A percentile compares a stretch with the other conserved stretches of the same genome.
phyloP scores from a whole-genome alignment of 2,113 vertebrate genomes.

The Tinamus guttatus region DNA sequence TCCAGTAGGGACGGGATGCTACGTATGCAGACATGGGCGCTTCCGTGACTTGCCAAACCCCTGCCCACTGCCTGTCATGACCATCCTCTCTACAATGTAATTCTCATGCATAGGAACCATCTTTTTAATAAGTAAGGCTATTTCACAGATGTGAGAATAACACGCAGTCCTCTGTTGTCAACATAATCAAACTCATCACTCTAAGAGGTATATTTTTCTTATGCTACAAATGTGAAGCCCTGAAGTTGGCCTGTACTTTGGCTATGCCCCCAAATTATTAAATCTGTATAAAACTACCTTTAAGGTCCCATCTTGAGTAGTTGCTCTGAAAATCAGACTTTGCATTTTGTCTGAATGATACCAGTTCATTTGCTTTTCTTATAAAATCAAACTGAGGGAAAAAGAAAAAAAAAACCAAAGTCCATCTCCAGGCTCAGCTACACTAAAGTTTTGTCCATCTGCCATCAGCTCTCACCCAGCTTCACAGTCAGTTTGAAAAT shows the following conservation, averaged over 20 bases:
- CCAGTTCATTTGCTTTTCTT: background rate
- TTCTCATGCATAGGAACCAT: background rate
- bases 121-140: background rate
- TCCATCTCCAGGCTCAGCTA: background rate
- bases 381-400: background rate
- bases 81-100: background rate
- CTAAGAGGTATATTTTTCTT: background rate
- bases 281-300: background rate
- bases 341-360: background rate
- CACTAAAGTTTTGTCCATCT: background rate
- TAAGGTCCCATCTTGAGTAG: background rate
- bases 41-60: background rate
- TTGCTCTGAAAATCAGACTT: background rate
- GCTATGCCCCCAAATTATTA: background rate
- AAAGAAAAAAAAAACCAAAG: background rate
- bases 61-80: background rate
- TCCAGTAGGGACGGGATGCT: background rate
- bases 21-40: background rate
- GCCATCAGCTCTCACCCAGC: background rate
- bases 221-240: background rate
- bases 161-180: background rate
- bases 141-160: background rate
- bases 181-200: background rate
- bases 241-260: background rate
- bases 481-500: background rate